Percentiles rank a stretch among this genome's conserved stretches.
phyloP scores from a whole-genome alignment of 2,888 invertebrate genomes.

The Periphyllus acericola region DNA sequence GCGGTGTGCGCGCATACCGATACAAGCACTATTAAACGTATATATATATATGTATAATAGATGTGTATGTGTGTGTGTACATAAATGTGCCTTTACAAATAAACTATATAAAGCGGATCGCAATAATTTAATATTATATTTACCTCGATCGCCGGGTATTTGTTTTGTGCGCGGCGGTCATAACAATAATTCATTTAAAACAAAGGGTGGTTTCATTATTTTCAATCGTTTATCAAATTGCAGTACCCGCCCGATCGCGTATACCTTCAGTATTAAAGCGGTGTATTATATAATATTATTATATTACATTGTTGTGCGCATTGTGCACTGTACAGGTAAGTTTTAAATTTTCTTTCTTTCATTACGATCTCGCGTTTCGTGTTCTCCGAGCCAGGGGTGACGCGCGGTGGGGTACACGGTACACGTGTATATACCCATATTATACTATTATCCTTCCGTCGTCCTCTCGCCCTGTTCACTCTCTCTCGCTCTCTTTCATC shows the following conservation, averaged over 20 bases:
- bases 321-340: not conserved
- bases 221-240: conserved; percentile 6
- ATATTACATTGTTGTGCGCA: not conserved
- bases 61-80: no score
- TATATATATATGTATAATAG: no score
- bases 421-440: not conserved
- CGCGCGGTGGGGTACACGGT: not conserved
- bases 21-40: no score
- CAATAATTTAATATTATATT: not conserved
- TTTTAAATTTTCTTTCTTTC: conserved; percentile 25
- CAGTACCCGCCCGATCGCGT: not conserved
- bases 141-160: not conserved
- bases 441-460: not conserved
- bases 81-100: no score
- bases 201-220: conserved; percentile 16
- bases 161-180: not conserved
- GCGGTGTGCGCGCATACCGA: not conserved
- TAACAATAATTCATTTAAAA: not conserved
- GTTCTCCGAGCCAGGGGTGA: not conserved
- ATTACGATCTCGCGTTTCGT: conserved; percentile 9
- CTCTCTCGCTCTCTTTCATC: no score
- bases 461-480: not conserved
- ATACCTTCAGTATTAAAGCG: not conserved
- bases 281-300: not conserved
- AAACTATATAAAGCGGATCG: not conserved